Base-by-base conservation (phyloP, 2,797 vertebrate genomes). In the Arrhamphus sclerolepis region DNA sequence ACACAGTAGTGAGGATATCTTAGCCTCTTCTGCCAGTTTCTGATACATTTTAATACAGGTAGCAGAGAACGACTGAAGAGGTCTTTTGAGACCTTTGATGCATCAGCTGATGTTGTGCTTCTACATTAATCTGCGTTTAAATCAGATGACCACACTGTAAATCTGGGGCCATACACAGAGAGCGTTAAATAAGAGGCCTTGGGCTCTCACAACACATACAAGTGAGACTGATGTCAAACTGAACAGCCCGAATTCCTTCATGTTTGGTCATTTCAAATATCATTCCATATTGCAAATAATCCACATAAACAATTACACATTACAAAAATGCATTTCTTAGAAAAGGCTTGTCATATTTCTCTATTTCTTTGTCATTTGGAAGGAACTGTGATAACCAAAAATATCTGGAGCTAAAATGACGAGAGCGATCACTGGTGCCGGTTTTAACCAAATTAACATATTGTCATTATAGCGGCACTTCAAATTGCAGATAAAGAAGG, bases 281-380 rank as follows among this genome's bases (percentile, higher is more conserved):
- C 24, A 48, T 60, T 60, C n/a, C 41, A 74, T 20, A 42, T 61
- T 54, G 69, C 40, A 62, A 71, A 75, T 63, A 43, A 70, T 29
- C 28, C 48, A 72, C 56, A 72, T 58, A 70, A 49, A 67, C 19
- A 56, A 41, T 63, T 43, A 52, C 72, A 76, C 63, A 61, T 38
- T 20, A 48, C 34, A 71, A 43, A 72, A 56, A 43, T 73, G 68
- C 48, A 53, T 54, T 28, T 52, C 24, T 56, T 54, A 71, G 26
- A 66, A 63, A 71, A 76, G 20, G 14, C 20, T 46, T 7, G 18
- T 51, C 14, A 26, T 26, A 11, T 50, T 55, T 72, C 38, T 28
- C 51, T 17, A 19, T 34, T 46, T 70, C 49, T 48, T 46, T 77
- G 57, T 55, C 16, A 5, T 56, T 62, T 65, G 7, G 18, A 66